Conservation (phyloP, 2,888 invertebrate genomes). For the Melieria omissa region DNA sequence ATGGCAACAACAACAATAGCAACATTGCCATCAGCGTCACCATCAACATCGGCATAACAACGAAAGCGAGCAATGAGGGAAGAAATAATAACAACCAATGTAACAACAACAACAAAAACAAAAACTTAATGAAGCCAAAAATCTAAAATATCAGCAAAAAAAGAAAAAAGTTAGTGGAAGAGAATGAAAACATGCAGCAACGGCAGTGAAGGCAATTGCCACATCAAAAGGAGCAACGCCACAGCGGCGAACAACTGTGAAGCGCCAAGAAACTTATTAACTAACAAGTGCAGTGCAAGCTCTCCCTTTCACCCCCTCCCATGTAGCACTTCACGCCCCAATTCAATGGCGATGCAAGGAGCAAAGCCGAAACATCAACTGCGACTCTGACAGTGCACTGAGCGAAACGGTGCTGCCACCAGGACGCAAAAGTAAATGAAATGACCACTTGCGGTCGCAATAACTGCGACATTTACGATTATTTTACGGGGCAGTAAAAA, state of each 20-base stretch:
- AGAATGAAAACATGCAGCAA: constrained; percentile 14
- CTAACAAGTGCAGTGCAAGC: constrained; percentile 47
- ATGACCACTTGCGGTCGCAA: constrained; percentile 67
- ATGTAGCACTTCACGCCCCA: background rate
- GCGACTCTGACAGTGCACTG: constrained; percentile 50
- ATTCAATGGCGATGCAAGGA: background rate
- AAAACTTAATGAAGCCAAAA: constrained; percentile 52
- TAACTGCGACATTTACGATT: constrained; percentile 67
- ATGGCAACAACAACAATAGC: constrained; percentile 31
- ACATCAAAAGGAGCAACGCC: constrained; percentile 27
- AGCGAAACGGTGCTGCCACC: constrained; percentile 49
- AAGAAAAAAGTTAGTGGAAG: background rate
- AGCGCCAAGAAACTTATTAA: constrained; percentile 58
- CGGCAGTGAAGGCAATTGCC: constrained; percentile 11
- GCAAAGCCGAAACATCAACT: constrained; percentile 24
- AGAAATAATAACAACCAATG: background rate
- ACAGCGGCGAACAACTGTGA: constrained; percentile 5
- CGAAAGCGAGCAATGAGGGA: constrained; percentile 4
- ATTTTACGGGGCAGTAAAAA: constrained; percentile 67
- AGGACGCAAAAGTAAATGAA: constrained; percentile 51
- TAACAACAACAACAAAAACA: background rate
- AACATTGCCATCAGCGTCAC: constrained; percentile 26
- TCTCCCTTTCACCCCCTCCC: too few relatives aligned
- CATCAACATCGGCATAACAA: constrained; percentile 12
- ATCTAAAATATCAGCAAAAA: constrained; percentile 38